Evolutionary conservation across 2,797 vertebrate species (phyloP), one percentile per base, ranked within the genome.

Genomic region (Muscicapa comitata): DNA sequence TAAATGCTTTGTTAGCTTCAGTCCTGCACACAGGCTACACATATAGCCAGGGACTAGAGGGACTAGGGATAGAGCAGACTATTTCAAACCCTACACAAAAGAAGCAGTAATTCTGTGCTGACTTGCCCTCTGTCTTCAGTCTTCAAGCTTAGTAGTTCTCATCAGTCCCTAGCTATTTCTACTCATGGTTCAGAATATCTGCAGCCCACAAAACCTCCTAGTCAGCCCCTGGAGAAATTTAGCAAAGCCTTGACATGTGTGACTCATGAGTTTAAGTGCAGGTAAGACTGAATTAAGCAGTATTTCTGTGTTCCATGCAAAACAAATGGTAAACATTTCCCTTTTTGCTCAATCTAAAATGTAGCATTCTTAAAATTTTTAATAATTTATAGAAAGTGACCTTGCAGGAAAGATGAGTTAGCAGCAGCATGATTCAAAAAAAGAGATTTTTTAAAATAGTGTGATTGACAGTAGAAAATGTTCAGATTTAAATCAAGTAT

Each of bases 1-100:
- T 93, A 89, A 94, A 82, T 20, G 65, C 72, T 89, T 77, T 93
- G 38, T 79, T 87, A 87, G 35, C 84, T 90, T 79, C 57, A 53
- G 75, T 38, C 38, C 57, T 59, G 45, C 58, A 74, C 38, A 47
- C 3, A 73, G 53, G 57, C 55, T 71, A 42, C 51, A 31, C 0
- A 0, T 16, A 42, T 13, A 79, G 57, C 37, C 0, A 1, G 57
- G 31, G n/a, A 94, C 65, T 47, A 9, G 54, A 77, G 71, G 57
- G 71, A 63, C 45, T 63, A 35, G 40, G 63, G 18, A 91, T 1
- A 71, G 35, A 86, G 42, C 21, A 37, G 42, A 17, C 35, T 83
- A 7, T 61, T 96, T 71, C 63, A 85, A 57, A 42, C 53, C 21
- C 70, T 45, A 59, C 58, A 65, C 21, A 55, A 94, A 88, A 76